These are phyloP conservation scores for Bugula neritina DNA, from an alignment of 2,888 invertebrate species.

Conservation along the genomic window DNA sequence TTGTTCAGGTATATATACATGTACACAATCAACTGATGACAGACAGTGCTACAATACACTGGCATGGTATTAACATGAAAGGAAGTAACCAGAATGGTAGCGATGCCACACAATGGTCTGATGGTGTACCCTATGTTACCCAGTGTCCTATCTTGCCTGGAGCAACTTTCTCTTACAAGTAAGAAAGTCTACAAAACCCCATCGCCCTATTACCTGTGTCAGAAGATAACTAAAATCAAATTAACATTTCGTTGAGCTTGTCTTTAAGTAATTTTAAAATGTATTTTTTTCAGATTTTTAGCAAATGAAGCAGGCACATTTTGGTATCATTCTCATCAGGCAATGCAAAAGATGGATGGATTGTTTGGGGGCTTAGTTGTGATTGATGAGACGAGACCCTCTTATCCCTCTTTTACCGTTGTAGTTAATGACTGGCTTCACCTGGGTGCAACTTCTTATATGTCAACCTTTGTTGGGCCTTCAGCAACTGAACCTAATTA, in stretches of 20 bases:
- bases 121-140: constrained; percentile 40
- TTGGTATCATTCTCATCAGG: constrained; percentile 40
- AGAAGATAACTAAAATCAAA: too few relatives aligned
- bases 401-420: constrained; percentile 1
- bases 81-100: constrained; percentile 41
- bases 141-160: constrained; percentile 44
- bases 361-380: constrained; percentile 42
- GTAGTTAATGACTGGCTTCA: constrained; percentile 11
- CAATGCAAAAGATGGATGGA: constrained; percentile 40
- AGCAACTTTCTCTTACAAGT: constrained; percentile 41
- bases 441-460: not conserved
- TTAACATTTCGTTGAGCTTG: too few relatives aligned
- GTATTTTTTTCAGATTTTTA: constrained; percentile 32
- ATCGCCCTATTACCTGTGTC: too few relatives aligned
- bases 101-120: constrained; percentile 38
- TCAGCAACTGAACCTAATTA: not conserved
- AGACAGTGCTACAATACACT: constrained; percentile 39
- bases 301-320: constrained; percentile 37
- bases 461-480: not conserved
- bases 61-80: constrained; percentile 44
- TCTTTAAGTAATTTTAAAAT: too few relatives aligned
- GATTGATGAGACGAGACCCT: constrained; percentile 17
- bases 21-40: constrained; percentile 33
- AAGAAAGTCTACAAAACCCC: too few relatives aligned
- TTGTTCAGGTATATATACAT: not conserved